Evolutionary conservation across 2,888 invertebrate genomes (phyloP), one percentile per base, ranked within the genome.

Genomic region (Amphipyra berbera): DNA sequence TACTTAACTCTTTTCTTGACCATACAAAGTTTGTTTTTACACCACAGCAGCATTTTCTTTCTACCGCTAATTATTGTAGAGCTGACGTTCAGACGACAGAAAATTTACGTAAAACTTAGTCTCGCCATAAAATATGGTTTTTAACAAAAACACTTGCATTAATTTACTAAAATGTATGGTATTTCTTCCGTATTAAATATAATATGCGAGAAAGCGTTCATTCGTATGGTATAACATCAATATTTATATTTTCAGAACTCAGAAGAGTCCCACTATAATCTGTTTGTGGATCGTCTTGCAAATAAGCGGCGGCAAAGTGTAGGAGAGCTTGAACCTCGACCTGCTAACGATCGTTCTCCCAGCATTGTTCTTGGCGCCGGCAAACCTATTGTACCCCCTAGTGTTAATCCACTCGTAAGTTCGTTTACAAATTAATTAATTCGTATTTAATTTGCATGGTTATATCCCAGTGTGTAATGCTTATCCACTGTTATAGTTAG

Each of bases 261-360:
- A 0, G 97, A 97, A 74, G 97, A 97, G 79, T 96, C 97, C 0
- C 96, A 97, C 86, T 97, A 97, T 82, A 95, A 96, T 78, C 92
- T 96, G 88, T 97, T 97, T 84, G 89, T 97, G 69, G 98, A 98
- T 69, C 96, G 96, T 72, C 93, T 98, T 54, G 96, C 97, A 1
- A 96, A 96, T 83, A 97, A 96, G 83, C 95, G 98, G 58, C 94
- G 98, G 15, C 97, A 97, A 84, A 96, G 96, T 62, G 97, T 97
- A 6, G 97, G 97, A 73, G 96, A 95, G 12, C 87, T 90, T 6
- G 88, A 91, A 55, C 78, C 86, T 3, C 87, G 88, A 1, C 78
- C 89, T 5, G 90, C 73, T 57, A 84, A 73, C 55, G 95, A 95
- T 0, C 90, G 90, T 1, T 93, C 95, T 21, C 95, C 95, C 10